Conservation (phyloP, 2,797 vertebrate genomes). For the Tenualosa ilisha region DNA sequence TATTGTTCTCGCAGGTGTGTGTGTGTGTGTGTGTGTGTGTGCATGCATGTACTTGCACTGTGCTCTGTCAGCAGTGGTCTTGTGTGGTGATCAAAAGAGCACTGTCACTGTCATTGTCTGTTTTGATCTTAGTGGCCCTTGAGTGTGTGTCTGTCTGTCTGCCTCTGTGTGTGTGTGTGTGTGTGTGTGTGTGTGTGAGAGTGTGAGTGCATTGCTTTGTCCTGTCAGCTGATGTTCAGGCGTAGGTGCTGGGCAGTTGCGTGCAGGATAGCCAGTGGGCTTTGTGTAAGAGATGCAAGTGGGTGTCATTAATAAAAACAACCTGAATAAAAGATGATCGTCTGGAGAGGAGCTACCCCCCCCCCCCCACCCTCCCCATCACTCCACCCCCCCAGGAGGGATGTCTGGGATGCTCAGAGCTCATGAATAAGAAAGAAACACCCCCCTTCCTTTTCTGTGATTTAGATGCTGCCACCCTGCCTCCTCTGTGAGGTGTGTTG, state of each 20-base stretch:
- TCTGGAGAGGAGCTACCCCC: constrained; percentile 60
- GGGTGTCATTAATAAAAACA: constrained; percentile 66
- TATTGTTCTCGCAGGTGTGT: not conserved
- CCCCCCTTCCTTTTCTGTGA: not conserved
- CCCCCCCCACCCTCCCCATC: no score
- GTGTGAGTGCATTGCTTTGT: not conserved
- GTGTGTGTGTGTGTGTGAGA: not conserved
- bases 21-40: not conserved
- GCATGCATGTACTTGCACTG: not conserved
- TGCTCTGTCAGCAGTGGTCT: not conserved
- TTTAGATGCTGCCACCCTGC: not conserved
- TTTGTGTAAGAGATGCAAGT: constrained; percentile 34
- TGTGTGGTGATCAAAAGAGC: not conserved
- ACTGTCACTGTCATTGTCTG: not conserved
- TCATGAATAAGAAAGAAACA: constrained; percentile 53
- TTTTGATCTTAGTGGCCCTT: not conserved
- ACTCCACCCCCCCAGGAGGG: constrained; percentile 49
- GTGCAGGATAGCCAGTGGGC: not conserved
- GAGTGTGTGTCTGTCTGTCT: not conserved
- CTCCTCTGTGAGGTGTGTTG: not conserved
- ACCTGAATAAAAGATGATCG: constrained; percentile 74
- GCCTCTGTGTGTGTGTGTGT: not conserved
- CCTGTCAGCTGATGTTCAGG: not conserved
- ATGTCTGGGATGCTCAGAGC: constrained; percentile 53
- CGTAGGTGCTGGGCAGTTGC: not conserved